Base-by-base conservation (phyloP, 2,113 vertebrate species). In the Aviceda subcristata region DNA sequence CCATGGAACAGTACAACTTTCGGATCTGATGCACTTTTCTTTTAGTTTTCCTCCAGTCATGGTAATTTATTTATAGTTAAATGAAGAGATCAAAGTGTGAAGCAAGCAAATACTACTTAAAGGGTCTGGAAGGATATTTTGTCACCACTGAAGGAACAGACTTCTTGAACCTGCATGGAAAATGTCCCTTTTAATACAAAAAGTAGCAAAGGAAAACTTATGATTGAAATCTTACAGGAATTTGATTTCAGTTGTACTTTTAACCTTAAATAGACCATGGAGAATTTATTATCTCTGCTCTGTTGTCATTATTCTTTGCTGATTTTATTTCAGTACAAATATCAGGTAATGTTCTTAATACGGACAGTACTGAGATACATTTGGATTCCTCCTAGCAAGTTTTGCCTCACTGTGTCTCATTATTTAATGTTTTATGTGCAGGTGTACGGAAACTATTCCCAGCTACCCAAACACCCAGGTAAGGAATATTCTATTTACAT, bases 381-480 rank as follows among this genome's bases (percentile, higher is more conserved):
- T 92, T 29, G 88, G 19, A 23, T 38, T 92, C 26, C 23, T 88
- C 32, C 74, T 15, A 4, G 15, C 9, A 10, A 51, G 57, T 68
- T 92, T 74, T 93, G 29, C 87, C 55, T 81, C 30, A 0, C 51
- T 32, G 0, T 86, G 32, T 86, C 13, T 59, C 45, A 96, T 30
- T 12, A 5, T 82, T 14, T 48, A 5, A 6, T 89, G 90, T 98
- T 95, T 75, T 93, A 16, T 90, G 51, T 93, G 74, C 98, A 99
- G 99, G 99, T 99, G 94, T 95, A 92, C 29, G 96, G 97, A 93
- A 97, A 98, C 95, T 92, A 88, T 41, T 92, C 97, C 46, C 89
- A 97, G 90, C 81, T 97, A 20, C 97, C 85, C 30, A 98, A 98
- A 84, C 99, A 99, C 92, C 99, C 99, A 99, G 99, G 99, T 99